A percentile compares a stretch with the other conserved stretches of the same genome.
These are phyloP conservation scores for Poliocrania exsul DNA, from an alignment of 2,797 vertebrate species.

Conservation along the genomic window DNA sequence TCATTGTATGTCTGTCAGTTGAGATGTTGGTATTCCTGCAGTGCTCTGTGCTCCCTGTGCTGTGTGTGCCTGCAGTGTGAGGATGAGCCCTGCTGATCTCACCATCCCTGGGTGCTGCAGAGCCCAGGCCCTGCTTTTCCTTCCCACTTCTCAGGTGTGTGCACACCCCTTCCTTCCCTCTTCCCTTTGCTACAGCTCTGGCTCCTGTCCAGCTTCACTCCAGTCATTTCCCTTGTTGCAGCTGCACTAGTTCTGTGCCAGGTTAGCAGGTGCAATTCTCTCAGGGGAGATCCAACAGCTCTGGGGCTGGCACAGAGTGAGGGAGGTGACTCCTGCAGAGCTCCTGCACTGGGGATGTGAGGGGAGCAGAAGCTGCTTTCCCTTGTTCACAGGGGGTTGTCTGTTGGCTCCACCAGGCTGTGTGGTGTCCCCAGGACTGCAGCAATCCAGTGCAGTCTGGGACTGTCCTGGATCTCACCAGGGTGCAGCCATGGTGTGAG, in stretches of 20 bases:
- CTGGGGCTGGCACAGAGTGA: background rate
- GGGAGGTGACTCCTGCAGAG: background rate
- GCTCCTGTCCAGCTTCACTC: background rate
- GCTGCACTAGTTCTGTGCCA: background rate
- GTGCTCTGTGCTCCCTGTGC: background rate
- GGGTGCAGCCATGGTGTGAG: accelerated
- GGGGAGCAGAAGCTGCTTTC: background rate
- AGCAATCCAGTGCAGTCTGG: background rate
- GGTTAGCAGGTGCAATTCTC: background rate
- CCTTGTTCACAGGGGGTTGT: background rate
- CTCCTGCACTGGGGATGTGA: background rate
- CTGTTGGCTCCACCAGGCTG: background rate
- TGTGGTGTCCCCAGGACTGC: background rate
- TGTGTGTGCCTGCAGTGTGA: background rate
- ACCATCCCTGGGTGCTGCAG: accelerated
- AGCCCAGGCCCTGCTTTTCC: background rate
- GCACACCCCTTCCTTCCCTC: background rate
- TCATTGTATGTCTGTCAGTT: background rate
- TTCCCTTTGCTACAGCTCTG: background rate
- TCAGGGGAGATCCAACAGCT: background rate
- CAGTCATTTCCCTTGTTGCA: background rate
- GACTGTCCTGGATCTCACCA: background rate
- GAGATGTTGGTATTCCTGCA: background rate
- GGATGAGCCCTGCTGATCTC: background rate
- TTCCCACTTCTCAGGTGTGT: background rate